Evolutionary conservation across 2,113 vertebrate species (phyloP).

Genomic region (Limnothrissa miodon): DNA sequence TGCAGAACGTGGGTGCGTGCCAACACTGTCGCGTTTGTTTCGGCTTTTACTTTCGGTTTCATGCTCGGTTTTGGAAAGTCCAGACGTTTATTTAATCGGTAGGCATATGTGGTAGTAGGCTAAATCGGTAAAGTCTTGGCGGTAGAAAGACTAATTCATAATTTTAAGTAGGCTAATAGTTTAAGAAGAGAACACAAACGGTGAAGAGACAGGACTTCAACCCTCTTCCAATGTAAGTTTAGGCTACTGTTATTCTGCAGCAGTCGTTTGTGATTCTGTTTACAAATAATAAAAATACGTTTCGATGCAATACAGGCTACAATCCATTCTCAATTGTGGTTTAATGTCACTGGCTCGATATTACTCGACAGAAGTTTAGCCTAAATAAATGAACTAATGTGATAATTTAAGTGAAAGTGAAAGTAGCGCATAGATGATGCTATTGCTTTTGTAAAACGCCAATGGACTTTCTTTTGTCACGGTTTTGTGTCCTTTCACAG

Average conservation of each 20-base stretch:
- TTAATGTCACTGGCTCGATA: too few species aligned
- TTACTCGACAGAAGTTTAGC: too few species aligned
- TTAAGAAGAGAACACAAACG: background rate
- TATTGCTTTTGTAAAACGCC: background rate
- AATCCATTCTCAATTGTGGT: too few species aligned
- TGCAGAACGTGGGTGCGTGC: background rate
- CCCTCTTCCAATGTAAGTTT: background rate
- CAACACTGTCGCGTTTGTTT: background rate
- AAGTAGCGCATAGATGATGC: background rate
- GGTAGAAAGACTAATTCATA: background rate
- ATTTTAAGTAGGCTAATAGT: background rate
- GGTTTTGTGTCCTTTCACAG: background rate
- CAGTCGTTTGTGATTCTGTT: background rate
- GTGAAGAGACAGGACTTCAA: background rate
- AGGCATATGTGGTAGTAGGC: background rate
- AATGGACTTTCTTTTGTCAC: background rate
- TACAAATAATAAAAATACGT: too few species aligned
- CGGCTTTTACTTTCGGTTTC: slow-evolving; percentile 2
- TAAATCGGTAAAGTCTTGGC: background rate
- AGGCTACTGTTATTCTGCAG: background rate
- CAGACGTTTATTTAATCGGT: background rate
- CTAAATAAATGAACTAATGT: too few species aligned
- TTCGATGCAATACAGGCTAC: too few species aligned
- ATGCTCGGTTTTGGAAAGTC: background rate
- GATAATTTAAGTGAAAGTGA: slow-evolving; percentile 2